Percentiles rank a stretch among this genome's conserved stretches.
These are phyloP conservation scores for Caenorhabditis sp. DNA, from an alignment of 2,888 invertebrate genomes.

Conservation along the genomic window DNA sequence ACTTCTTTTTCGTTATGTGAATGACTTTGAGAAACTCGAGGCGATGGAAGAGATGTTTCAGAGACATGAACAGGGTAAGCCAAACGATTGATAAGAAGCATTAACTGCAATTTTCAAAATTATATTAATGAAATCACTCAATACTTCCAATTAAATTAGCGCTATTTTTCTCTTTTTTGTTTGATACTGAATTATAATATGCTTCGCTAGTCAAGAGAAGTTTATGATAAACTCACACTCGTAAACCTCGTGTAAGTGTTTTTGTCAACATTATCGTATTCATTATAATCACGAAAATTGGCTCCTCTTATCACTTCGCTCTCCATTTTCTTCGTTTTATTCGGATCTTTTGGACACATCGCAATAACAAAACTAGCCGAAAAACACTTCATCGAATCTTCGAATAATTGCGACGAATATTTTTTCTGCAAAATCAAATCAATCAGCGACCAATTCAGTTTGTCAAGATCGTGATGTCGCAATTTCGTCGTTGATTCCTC, in stretches of 20 bases:
- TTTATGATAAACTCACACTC: not conserved
- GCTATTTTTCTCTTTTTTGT: too few relatives aligned
- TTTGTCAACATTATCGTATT: slow-evolving; percentile 15
- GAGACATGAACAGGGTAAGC: not conserved
- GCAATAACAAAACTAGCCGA: slow-evolving; percentile 31
- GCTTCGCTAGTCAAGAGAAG: too few relatives aligned
- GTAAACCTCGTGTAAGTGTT: not conserved
- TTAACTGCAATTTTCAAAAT: slow-evolving; percentile 1
- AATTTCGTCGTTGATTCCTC: slow-evolving; percentile 61
- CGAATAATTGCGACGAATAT: slow-evolving; percentile 46
- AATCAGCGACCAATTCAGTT: slow-evolving; percentile 64
- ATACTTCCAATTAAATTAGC: too few relatives aligned
- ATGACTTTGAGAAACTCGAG: not conserved
- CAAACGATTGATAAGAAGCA: not conserved
- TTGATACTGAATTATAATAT: too few relatives aligned
- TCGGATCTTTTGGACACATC: slow-evolving; percentile 18
- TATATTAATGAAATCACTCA: too few relatives aligned
- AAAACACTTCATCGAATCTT: slow-evolving; percentile 62
- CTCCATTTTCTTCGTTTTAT: slow-evolving; percentile 17
- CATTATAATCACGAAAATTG: slow-evolving; percentile 24
- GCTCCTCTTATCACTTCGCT: slow-evolving; percentile 13
- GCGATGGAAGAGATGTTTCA: not conserved
- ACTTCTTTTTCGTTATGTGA: not conserved
- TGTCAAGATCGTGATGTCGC: slow-evolving; percentile 66
- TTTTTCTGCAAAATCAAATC: slow-evolving; percentile 56